These are phyloP conservation scores for Cottoperca gobio DNA, from an alignment of 2,797 vertebrate species.

Conservation along the genomic window DNA sequence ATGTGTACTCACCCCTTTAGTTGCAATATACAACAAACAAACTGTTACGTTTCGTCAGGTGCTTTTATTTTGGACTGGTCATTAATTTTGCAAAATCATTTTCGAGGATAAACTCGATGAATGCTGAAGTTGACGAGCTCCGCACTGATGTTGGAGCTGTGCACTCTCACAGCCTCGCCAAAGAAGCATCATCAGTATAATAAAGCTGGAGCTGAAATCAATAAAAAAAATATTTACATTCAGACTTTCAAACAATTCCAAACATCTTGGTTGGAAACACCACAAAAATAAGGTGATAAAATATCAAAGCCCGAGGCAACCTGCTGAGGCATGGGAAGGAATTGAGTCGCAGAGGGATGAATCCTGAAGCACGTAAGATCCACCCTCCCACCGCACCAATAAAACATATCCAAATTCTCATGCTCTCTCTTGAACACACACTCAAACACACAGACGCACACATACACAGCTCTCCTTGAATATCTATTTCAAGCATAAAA, in stretches of 20 bases:
- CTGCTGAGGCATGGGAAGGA: slow-evolving; percentile 9
- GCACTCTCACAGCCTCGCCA: neutral
- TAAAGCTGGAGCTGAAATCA: slow-evolving; percentile 16
- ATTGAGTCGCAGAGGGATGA: slow-evolving; percentile 32
- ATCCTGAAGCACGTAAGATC: slow-evolving; percentile 21
- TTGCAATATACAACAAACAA: neutral
- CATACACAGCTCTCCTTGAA: slow-evolving; percentile 25
- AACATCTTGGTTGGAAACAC: slow-evolving; percentile 22
- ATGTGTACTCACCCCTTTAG: neutral
- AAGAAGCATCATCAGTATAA: slow-evolving; percentile 9
- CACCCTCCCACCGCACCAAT: slow-evolving; percentile 19
- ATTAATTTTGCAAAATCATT: neutral
- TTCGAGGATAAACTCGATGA: slow-evolving; percentile 25
- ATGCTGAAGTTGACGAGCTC: neutral
- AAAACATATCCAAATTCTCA: slow-evolving; percentile 31
- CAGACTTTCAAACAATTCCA: slow-evolving; percentile 4
- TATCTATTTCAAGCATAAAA: slow-evolving; percentile 52
- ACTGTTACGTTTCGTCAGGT: neutral
- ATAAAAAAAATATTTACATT: neutral
- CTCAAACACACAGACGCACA: slow-evolving; percentile 8
- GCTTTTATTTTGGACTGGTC: neutral
- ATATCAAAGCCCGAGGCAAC: slow-evolving; percentile 17
- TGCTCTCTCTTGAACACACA: slow-evolving; percentile 18
- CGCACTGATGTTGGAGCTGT: neutral
- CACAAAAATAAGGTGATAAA: neutral